Base-by-base conservation (phyloP, 2,113 vertebrate species). In the Anguilla japonica region DNA sequence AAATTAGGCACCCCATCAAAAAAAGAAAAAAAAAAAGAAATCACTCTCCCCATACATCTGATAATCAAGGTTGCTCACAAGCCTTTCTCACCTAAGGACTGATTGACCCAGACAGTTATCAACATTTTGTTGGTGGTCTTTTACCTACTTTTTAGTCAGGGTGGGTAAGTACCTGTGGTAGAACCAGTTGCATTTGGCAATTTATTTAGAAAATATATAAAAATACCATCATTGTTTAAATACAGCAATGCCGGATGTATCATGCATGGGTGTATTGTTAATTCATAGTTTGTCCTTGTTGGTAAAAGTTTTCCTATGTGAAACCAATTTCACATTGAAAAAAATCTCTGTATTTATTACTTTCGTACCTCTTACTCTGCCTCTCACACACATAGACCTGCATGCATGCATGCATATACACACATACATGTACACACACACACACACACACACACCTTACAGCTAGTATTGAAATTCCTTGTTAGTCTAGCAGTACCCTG, bases 401-500 rank as follows among this genome's bases (percentile, higher is more conserved):
- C 63, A 82, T 46, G 56, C 39, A 29, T 29, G 34, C 83, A 50
- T 83, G 83, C 87, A 91, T 86, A 88, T 85, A 83, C 89, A 84
- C 89, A 84, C 14, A 40, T 82, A 86, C 90, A 87, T 91, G 90
- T 15, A 87, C 92, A 92, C 43, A 89, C 22, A 79, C 89, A 85
- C 0, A 0, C 83, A 88, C 88, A 50, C 84, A 91, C 86, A 88
- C 85, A 83, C 90, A 85, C 89, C 87, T 89, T 91, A 87, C 7
- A 5, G 91, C 94, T 93, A 87, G 90, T 90, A 90, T 93, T 91
- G 92, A 94, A 88, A 91, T 92, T 95, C 95, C 95, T 96, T 97
- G 95, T 95, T 96, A 96, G 96, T 96, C 95, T 91, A 91, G 94
- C 78, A 11, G 93, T 82, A 13, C 91, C 95, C 96, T 96, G 95